A percentile compares a stretch with the other conserved stretches of the same genome.
Evolutionary conservation across 53 echinoderm and acorn worm species (phyloP).

Genomic region (Zoroaster sp.): DNA sequence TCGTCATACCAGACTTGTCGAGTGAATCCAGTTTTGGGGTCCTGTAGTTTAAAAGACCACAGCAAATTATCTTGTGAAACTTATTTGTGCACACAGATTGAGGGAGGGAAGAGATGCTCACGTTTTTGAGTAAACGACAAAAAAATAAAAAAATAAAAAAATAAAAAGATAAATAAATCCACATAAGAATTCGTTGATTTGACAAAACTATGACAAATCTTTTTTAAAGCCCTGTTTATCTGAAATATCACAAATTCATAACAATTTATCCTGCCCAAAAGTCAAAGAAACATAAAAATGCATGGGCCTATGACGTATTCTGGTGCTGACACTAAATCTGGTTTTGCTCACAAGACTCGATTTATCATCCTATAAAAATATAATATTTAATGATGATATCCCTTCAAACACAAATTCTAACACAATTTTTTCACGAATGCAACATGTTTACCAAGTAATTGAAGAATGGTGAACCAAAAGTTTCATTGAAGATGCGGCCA

Average conservation of each 20-base stretch:
- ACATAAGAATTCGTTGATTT: too few relatives aligned
- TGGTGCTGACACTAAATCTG: too few relatives aligned
- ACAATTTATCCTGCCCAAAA: too few relatives aligned
- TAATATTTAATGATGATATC: neutral
- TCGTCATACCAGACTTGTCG: slow-evolving; percentile 65
- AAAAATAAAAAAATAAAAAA: too few relatives aligned
- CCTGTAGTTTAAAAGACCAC: neutral
- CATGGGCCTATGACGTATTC: neutral
- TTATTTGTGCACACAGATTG: too few relatives aligned
- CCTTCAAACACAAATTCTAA: neutral
- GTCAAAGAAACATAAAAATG: neutral
- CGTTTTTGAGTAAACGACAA: too few relatives aligned
- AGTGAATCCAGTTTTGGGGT: neutral
- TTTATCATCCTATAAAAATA: neutral
- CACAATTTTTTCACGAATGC: neutral
- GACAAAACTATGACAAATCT: too few relatives aligned
- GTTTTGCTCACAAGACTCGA: too few relatives aligned
- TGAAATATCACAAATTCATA: too few relatives aligned
- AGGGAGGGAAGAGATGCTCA: too few relatives aligned
- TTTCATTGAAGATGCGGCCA: slow-evolving; percentile 39
- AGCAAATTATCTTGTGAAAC: neutral
- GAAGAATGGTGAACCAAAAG: slow-evolving; percentile 51
- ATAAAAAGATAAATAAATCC: too few relatives aligned
- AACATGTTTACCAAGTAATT: slow-evolving; percentile 55
- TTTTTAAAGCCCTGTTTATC: too few relatives aligned